These are phyloP conservation scores for Cynopterus sphinx DNA, from an alignment of 2,797 vertebrate species.

Conservation along the genomic window DNA sequence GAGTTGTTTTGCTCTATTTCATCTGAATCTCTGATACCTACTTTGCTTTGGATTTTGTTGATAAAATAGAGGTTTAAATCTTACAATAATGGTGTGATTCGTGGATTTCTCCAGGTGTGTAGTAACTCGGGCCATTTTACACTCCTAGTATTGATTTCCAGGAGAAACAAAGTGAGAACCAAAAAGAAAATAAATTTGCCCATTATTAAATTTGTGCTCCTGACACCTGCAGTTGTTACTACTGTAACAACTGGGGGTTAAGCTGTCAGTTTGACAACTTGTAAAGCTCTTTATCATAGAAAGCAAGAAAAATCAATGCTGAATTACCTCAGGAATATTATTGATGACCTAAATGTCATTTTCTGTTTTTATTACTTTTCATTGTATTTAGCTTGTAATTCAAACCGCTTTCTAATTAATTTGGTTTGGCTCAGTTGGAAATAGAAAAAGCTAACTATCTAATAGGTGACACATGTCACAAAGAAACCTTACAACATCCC, in stretches of 20 bases:
- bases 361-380: constrained; percentile 92
- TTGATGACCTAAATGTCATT: constrained; percentile 91
- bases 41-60: neutral
- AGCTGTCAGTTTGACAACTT: constrained; percentile 90
- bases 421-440: constrained; percentile 87
- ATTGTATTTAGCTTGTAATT: constrained; percentile 93
- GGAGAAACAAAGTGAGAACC: constrained; percentile 35
- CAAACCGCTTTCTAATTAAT: constrained; percentile 95
- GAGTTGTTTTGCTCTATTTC: neutral
- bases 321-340: constrained; percentile 91
- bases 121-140: neutral
- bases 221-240: constrained; percentile 1
- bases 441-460: constrained; percentile 88
- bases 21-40: neutral
- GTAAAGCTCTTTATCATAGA: constrained; percentile 88
- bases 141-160: neutral
- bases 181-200: constrained; percentile 57
- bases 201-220: constrained; percentile 46
- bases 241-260: constrained; percentile 82
- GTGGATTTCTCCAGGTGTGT: neutral
- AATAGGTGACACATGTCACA: constrained; percentile 86
- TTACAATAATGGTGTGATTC: neutral
- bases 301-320: constrained; percentile 93
- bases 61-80: neutral
- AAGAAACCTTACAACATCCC: constrained; percentile 85